Conservation (phyloP, 2,113 vertebrate genomes). For the Sporophila hypoxantha region DNA sequence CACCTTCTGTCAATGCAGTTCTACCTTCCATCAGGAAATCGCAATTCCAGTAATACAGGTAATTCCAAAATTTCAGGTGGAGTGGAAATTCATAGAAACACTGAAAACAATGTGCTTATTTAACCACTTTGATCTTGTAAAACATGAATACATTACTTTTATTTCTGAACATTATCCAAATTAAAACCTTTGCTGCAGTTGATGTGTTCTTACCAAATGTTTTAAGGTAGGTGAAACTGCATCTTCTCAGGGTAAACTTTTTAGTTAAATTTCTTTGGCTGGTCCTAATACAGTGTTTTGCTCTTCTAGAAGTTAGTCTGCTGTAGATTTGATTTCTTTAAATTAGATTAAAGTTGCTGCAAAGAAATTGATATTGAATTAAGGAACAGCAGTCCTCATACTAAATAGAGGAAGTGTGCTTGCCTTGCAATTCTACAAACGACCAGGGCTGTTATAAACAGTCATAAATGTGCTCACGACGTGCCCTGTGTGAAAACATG, state of each 20-base stretch:
- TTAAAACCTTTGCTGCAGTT: not conserved
- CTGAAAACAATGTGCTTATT: not conserved
- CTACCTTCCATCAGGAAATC: not conserved
- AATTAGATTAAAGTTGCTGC: slow-evolving; percentile 1
- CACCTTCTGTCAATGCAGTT: not conserved
- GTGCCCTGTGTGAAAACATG: not conserved
- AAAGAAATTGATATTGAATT: slow-evolving; percentile 8
- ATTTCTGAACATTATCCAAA: not conserved
- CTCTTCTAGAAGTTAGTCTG: not conserved
- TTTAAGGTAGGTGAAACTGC: not conserved
- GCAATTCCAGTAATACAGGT: not conserved
- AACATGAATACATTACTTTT: not conserved
- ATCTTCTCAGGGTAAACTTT: not conserved
- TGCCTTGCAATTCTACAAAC: not conserved
- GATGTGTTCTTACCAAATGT: not conserved
- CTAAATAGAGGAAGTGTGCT: not conserved
- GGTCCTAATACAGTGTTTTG: not conserved
- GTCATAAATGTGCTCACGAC: not conserved
- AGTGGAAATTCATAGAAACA: not conserved
- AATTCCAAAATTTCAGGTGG: not conserved
- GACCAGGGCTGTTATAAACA: not conserved
- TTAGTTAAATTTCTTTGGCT: not conserved
- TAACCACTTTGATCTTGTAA: not conserved
- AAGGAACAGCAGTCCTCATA: not conserved
- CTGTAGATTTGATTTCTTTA: slow-evolving; percentile 1